Evolutionary conservation across 1,140 invertebrate genomes (phyloP).

Genomic region (Diploscapter pachys): DNA sequence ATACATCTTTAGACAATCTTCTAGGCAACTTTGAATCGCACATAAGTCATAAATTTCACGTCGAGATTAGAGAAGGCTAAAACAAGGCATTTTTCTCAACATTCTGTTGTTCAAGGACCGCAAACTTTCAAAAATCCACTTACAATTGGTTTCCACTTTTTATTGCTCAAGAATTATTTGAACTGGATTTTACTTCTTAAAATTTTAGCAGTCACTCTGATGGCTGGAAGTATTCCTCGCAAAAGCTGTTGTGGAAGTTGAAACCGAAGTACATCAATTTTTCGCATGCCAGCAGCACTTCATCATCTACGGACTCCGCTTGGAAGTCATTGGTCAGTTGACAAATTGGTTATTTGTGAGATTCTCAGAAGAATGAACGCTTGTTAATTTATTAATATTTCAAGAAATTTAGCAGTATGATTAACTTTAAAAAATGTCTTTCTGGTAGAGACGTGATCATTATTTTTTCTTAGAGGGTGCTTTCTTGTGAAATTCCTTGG

Average conservation of each 20-base stretch:
- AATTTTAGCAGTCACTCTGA: constrained; percentile 19
- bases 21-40: background rate
- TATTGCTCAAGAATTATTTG: background rate
- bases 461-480: too few relatives aligned
- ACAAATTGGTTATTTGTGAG: background rate
- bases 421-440: too few relatives aligned
- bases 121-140: background rate
- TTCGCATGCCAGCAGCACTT: constrained; percentile 19
- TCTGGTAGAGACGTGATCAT: too few relatives aligned
- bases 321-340: constrained; percentile 25
- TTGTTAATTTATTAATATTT: too few relatives aligned
- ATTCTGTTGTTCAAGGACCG: background rate
- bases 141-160: background rate
- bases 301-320: constrained; percentile 28
- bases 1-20: background rate
- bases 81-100: background rate
- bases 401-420: too few relatives aligned
- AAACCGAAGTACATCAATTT: constrained; percentile 16
- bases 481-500: too few relatives aligned
- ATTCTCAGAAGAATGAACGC: too few relatives aligned
- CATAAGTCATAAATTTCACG: background rate
- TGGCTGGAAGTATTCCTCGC: constrained; percentile 23
- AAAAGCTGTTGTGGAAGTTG: constrained; percentile 16
- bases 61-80: background rate
- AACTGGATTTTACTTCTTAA: background rate